Base-by-base conservation (phyloP, 2,113 vertebrate genomes). In the Uropsilus gracilis region DNA sequence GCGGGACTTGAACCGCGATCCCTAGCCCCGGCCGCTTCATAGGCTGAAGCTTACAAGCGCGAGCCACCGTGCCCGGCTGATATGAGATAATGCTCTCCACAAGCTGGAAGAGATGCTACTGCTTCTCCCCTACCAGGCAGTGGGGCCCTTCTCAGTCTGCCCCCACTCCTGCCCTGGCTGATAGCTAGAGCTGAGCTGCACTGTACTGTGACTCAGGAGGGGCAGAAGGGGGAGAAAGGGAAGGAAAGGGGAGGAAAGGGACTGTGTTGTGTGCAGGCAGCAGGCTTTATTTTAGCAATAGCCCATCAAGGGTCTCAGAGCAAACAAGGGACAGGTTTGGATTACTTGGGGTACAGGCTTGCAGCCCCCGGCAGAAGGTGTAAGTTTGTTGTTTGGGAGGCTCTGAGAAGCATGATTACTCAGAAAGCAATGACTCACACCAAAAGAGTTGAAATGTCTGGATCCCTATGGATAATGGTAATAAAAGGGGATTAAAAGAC, bases 401-500 rank as follows among this genome's bases (percentile, higher is more conserved):
- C 34, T 86, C 75, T 63, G 66, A 22, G 84, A 63, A 86, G 24
- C 44, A 26, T 75, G 44, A 22, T 55, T 17, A 55, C 20, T 20
- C 64, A 87, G 76, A 78, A 83, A 88, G 30, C 30, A 34, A 44
- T 59, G 48, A 39, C 20, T 37, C 39, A 68, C 32, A 22, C 53
- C 53, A 71, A 59, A 66, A 69, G 86, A 83, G 30, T 11, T 66
- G 55, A 86, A 93, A 77, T 86, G 14, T 10, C 8, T 42, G 68
- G 50, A 5, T 59, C 81, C 20, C 57, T 53, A 69, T 66, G 83
- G n/a, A 24, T 84, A 34, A 44, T 50, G 20, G 55, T 50, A 12
- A 73, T 88, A 46, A 88, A 85, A 85, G 72, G 37, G 13, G 12
- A 92, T 83, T 89, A 50, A 84, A 89, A 93, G 42, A 5, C 9